phyloP scores from a whole-genome alignment of 2,888 invertebrate species.

The Coremacera marginata region DNA sequence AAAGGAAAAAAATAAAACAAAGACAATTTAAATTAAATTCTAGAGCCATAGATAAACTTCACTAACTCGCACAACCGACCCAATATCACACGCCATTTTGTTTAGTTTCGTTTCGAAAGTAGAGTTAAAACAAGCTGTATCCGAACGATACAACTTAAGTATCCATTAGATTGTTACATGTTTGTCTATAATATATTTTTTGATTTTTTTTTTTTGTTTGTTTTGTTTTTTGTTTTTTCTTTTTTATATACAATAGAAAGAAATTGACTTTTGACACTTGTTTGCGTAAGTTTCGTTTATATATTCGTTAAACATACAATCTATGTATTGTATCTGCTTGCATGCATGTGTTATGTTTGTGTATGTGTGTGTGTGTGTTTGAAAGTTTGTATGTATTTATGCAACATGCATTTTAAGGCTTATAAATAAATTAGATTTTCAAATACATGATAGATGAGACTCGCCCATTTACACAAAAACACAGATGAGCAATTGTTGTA shows the following conservation, averaged over 20 bases:
- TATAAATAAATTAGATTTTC: constrained; percentile 24
- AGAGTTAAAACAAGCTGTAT: constrained; percentile 13
- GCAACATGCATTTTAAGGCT: constrained; percentile 36
- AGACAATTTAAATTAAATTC: background rate
- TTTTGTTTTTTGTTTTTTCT: constrained; percentile 8
- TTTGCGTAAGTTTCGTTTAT: constrained; percentile 19
- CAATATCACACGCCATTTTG: constrained; percentile 61
- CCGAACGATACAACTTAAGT: background rate
- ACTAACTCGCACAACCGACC: constrained; percentile 63
- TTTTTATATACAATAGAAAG: constrained; percentile 23
- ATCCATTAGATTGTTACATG: constrained; percentile 43
- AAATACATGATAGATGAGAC: constrained; percentile 10
- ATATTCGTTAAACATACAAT: constrained; percentile 25
- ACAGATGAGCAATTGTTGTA: background rate
- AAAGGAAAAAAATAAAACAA: background rate
- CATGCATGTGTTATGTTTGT: constrained; percentile 7
- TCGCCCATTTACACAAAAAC: constrained; percentile 26
- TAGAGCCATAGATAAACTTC: background rate
- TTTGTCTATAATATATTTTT: constrained; percentile 38
- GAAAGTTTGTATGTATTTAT: constrained; percentile 42
- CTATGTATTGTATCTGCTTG: constrained; percentile 29
- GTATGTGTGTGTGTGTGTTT: background rate
- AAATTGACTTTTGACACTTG: constrained; percentile 26
- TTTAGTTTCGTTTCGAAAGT: constrained; percentile 40
- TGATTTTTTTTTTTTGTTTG: background rate